A percentile compares a stretch with the other conserved stretches of the same genome.
Conservation (phyloP, 2,113 vertebrate genomes). For the Girardinichthys multiradiatus region DNA sequence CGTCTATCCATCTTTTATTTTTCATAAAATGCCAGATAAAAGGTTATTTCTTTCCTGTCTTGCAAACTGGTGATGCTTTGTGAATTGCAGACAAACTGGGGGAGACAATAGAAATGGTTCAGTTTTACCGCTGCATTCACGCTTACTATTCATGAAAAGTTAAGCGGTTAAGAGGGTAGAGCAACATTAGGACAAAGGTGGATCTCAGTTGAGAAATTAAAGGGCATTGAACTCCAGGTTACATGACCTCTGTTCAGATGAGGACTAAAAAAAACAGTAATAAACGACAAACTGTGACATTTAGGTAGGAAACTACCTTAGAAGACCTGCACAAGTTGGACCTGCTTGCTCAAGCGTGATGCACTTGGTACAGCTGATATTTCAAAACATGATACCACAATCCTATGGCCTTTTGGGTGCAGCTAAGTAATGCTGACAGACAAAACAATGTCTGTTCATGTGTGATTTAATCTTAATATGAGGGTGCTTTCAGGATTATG, state of each 20-base stretch:
- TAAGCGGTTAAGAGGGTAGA: not conserved
- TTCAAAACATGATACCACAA: conserved; percentile 27
- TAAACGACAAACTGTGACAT: conserved; percentile 37
- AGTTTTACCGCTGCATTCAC: conserved; percentile 2
- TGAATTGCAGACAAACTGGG: conserved; percentile 1
- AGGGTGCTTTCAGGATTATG: not conserved
- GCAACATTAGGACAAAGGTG: conserved; percentile 12
- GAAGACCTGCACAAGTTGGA: not conserved
- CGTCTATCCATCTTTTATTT: conserved; percentile 37
- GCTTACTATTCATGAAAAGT: not conserved
- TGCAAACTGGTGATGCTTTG: not conserved
- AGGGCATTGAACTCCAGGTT: conserved; percentile 8
- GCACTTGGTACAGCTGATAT: conserved; percentile 38
- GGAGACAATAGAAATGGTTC: not conserved
- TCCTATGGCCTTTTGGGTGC: conserved; percentile 41
- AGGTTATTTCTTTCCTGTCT: not conserved
- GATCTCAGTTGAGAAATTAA: conserved; percentile 24
- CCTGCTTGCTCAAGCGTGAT: conserved; percentile 12
- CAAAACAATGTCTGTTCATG: not conserved
- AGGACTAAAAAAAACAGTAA: conserved; percentile 3
- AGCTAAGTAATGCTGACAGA: conserved; percentile 40
- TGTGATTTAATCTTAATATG: not conserved
- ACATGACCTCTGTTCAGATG: conserved; percentile 18
- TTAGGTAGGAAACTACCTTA: conserved; percentile 10
- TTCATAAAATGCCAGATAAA: conserved; percentile 35